These are phyloP conservation scores for Lophochroa leadbeateri DNA, from an alignment of 2,113 vertebrate species.

Conservation along the genomic window DNA sequence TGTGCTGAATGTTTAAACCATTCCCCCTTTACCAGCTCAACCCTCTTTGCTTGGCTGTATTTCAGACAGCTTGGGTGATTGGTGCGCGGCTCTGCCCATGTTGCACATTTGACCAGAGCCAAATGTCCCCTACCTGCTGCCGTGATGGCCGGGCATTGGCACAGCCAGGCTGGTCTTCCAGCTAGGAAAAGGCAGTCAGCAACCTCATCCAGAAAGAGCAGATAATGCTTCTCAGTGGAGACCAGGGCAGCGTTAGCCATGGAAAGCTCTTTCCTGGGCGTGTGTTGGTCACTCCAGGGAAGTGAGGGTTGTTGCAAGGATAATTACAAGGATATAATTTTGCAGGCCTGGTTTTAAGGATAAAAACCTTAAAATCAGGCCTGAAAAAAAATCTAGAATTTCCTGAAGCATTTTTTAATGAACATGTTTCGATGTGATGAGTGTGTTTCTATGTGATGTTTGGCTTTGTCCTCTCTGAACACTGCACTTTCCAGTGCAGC, in stretches of 20 bases:
- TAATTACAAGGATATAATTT: background rate
- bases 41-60: background rate
- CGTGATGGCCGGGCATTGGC: background rate
- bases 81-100: fast-evolving
- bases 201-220: background rate
- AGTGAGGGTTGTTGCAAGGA: background rate
- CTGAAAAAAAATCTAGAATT: background rate
- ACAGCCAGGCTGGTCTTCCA: background rate
- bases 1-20: fast-evolving
- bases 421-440: background rate
- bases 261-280: background rate
- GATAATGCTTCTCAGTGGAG: background rate
- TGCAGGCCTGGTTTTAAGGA: background rate
- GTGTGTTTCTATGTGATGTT: background rate
- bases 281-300: background rate
- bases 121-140: background rate
- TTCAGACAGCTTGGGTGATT: background rate
- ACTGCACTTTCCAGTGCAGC: fast-evolving
- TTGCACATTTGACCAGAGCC: background rate
- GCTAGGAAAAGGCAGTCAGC: background rate
- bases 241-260: background rate
- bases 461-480: background rate
- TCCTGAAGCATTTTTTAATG: background rate
- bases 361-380: background rate
- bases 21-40: background rate